Base-by-base conservation (phyloP, 2,113 vertebrate genomes). In the Chunga burmeisteri region DNA sequence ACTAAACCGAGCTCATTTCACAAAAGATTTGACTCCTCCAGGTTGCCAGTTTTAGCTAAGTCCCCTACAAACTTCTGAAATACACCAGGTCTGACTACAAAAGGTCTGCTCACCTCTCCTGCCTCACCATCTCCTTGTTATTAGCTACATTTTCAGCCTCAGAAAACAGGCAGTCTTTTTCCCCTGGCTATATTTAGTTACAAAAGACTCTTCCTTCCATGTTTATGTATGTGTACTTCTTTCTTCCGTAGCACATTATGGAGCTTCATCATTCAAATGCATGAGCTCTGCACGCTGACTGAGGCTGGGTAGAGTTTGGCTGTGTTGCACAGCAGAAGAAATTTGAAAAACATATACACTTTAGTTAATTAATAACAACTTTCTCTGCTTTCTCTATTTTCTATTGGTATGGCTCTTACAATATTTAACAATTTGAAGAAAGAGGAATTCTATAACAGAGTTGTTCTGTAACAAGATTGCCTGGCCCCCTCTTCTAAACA, bases 211-310 rank as follows among this genome's bases (percentile, higher is more conserved):
- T 84, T 93, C 40, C 15, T 82, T 81, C 10, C 16, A 11, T 6
- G 25, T 30, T 26, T 55, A 17, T 18, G 0, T 38, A 63, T 32
- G 23, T 25, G 20, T 13, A 36, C 2, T 53, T 59, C 0, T 0
- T 2, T 46, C 11, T 86, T 4, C 40, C 3, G 1, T 8, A 63
- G 29, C 9, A 46, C 13, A 29, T 81, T 94, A 55, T 52, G 27
- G n/a, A 81, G 12, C 8, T 34, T 38, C 36, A 68, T 78, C 14
- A 53, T 83, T 70, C 46, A 87, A 74, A 71, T 20, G 1, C 15
- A 29, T 68, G 44, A 91, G 5, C 16, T 74, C 14, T n/a, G 13
- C 23, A 53, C 3, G 1, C 10, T 68, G n/a, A 9, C 32, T 67
- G 40, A 77, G 11, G 11, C 12, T 63, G 11, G 23, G 25, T 11